Base-by-base conservation (phyloP, 2,113 vertebrate genomes). In the Spizaetus ornatus region DNA sequence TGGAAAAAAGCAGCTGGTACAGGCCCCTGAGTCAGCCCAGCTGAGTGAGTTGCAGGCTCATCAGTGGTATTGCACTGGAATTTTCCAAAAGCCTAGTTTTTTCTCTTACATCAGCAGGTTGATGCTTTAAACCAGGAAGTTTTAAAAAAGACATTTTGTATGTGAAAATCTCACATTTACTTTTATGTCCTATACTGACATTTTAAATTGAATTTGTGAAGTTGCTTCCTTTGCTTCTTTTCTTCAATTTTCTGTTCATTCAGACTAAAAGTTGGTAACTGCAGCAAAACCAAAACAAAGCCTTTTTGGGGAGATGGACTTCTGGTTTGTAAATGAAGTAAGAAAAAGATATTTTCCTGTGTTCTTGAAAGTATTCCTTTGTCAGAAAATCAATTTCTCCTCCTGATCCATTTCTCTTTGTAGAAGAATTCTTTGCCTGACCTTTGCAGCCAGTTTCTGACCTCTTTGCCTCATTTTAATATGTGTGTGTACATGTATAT, bases 401-500 rank as follows among this genome's bases (percentile, higher is more conserved):
- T 91, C 56, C 52, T 66, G 59, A 80, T 87, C 70, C 87, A 36
- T 72, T 82, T 91, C 40, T 87, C 52, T 94, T 87, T 95, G 90
- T 69, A 76, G 65, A 93, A 55, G n/a, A 93, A 67, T 91, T 93
- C 74, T 87, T 85, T 90, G 26, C 40, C 45, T 91, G 81, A 91
- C 82, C 81, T 87, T 96, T 93, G 52, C 70, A 90, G 43, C 52
- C 81, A 72, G 52, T 79, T 88, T 93, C 65, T 95, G 87, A 94
- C 70, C 90, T 87, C 62, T 85, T 87, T 69, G 25, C 27, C 48
- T 87, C n/a, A 82, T 85, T 95, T 93, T 69, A 96, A 82, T 87
- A 48, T 19, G 27, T 79, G 72, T 96, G 95, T 96, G 95, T 85
- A 62, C 82, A 96, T 94, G 84, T 94, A 94, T 96, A 97, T 96